A percentile compares a stretch with the other conserved stretches of the same genome.
Evolutionary conservation across 2,113 vertebrate genomes (phyloP).

Genomic region (Antennarius striatus): DNA sequence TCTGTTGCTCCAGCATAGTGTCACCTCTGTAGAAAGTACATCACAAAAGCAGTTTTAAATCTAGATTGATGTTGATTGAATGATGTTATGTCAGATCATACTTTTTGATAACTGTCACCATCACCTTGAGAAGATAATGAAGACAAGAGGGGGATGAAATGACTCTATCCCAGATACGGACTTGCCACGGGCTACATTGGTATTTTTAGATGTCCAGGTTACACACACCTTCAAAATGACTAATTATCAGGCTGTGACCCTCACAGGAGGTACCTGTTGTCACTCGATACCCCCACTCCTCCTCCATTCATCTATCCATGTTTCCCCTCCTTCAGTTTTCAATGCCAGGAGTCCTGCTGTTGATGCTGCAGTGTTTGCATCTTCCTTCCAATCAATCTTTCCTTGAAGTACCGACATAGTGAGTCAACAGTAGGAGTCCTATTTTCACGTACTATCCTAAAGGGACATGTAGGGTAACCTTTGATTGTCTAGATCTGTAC

Average conservation of each 20-base stretch:
- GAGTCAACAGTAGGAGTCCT: no score
- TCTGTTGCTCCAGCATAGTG: background rate
- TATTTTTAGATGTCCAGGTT: conserved; percentile 69
- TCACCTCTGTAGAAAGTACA: conserved; percentile 7
- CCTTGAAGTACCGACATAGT: no score
- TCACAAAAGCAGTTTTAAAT: conserved; percentile 1
- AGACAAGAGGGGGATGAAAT: conserved; percentile 2
- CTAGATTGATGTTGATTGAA: conserved; percentile 32
- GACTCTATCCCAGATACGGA: conserved; percentile 25
- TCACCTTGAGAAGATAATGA: conserved; percentile 42
- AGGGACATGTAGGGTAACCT: no score
- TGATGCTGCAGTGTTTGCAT: background rate
- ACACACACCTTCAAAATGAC: conserved; percentile 67
- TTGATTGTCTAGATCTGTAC: no score
- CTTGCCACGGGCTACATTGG: conserved; percentile 48
- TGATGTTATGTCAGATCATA: conserved; percentile 23
- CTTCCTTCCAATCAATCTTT: background rate
- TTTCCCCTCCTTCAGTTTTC: conserved; percentile 7
- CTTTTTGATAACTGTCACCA: conserved; percentile 23
- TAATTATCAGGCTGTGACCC: conserved; percentile 71
- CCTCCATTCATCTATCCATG: conserved; percentile 16
- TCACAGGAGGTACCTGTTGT: conserved; percentile 54
- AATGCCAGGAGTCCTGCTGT: conserved; percentile 7
- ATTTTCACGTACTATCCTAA: no score
- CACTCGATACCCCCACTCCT: conserved; percentile 18